Evolutionary conservation across 2,888 invertebrate species (phyloP), one percentile per base, ranked within the genome.

Genomic region (Aethes cnicana): DNA sequence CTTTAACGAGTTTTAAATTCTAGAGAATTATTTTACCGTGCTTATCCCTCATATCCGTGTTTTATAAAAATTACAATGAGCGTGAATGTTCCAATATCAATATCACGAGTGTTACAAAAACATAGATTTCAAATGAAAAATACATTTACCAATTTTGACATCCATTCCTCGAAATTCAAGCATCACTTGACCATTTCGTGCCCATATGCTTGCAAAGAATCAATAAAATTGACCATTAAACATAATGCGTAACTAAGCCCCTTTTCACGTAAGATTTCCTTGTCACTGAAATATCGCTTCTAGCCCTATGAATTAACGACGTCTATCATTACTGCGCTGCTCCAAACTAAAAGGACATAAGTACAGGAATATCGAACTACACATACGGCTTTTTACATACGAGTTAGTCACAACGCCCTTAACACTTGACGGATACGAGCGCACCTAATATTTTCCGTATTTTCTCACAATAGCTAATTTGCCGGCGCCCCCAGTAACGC

Each of bases 401-500:
- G 14, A 16, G n/a, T n/a, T n/a, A n/a, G n/a, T n/a, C n/a, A 32
- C 36, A 4, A 3, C 37, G 0, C 16, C 14, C 39, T 21, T 16
- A 6, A 3, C 8, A 33, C 26, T 36, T 5, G 17, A 28, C 21
- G 14, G 16, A 32, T n/a, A 28, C 11, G 32, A 36, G 28, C 18
- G 35, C 20, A 30, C 36, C 16, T 44, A 30, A 39, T 52, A 59
- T 68, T 70, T 69, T 64, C 60, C 62, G 60, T 64, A 53, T 53
- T 53, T 65, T 62, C 70, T 64, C 71, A 57, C 65, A 62, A 70
- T 68, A 66, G 69, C 74, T 68, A 69, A 74, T 67, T 70, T 64
- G 64, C 57, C 54, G 66, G 61, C 62, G 56, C 44, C 37, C 52
- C 37, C 32, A 9, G 39, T 25, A 23, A 33, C 14, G 18, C 56